Conservation (phyloP, 2,797 vertebrate genomes). For the Nyctibius grandis region DNA sequence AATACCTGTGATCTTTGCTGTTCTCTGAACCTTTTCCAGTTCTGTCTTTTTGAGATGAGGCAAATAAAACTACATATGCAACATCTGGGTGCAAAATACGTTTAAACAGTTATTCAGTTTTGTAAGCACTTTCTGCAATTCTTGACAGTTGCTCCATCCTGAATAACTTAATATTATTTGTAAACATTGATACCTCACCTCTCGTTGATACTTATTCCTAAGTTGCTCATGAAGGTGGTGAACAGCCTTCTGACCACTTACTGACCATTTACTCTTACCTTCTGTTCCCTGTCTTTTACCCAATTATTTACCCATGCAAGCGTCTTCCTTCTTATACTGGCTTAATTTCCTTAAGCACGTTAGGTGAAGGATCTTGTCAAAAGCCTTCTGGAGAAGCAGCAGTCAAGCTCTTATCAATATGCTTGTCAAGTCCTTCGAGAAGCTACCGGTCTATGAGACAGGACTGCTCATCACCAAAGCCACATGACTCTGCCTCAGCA, state of each 20-base stretch:
- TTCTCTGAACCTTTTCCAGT: neutral
- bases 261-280: neutral
- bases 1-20: neutral
- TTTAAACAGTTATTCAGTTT: neutral
- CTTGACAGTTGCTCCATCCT: neutral
- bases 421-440: neutral
- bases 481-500: neutral
- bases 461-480: neutral
- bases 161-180: neutral
- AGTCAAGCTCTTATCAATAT: neutral
- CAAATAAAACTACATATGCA: neutral
- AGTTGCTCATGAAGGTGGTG: neutral
- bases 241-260: neutral
- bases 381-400: neutral
- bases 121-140: neutral
- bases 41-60: neutral
- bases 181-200: neutral
- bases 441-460: neutral
- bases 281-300: neutral
- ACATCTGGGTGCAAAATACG: neutral
- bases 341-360: neutral
- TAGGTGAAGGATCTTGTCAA: neutral
- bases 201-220: neutral
- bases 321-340: neutral
- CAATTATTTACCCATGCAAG: neutral